Evolutionary conservation across 2,888 invertebrate genomes (phyloP).

Genomic region (Thymelicus sylvestris): DNA sequence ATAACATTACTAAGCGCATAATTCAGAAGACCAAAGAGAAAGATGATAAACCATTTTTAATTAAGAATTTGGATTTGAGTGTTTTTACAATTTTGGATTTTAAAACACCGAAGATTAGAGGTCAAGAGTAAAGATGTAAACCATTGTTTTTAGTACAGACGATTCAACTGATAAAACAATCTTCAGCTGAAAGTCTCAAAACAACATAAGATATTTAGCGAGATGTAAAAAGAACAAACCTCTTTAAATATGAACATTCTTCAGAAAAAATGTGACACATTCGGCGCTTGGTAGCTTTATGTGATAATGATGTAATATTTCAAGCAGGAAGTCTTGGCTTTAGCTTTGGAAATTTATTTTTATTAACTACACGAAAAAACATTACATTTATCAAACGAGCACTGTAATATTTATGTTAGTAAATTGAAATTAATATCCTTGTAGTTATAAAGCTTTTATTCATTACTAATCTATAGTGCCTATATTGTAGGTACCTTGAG

Average conservation of each 20-base stretch:
- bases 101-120: slow-evolving; percentile 23
- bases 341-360: slow-evolving; percentile 50
- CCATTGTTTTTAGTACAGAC: background rate
- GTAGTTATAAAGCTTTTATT: no score
- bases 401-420: background rate
- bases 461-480: no score
- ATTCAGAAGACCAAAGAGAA: background rate
- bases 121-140: slow-evolving; percentile 11
- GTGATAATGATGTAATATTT: slow-evolving; percentile 53
- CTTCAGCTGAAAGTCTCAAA: background rate
- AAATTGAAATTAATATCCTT: no score
- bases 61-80: slow-evolving; percentile 8
- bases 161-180: slow-evolving; percentile 1
- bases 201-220: background rate
- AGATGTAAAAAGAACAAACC: slow-evolving; percentile 11
- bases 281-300: slow-evolving; percentile 43
- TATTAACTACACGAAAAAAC: slow-evolving; percentile 42
- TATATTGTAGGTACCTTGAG: no score
- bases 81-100: slow-evolving; percentile 16
- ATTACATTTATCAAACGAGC: slow-evolving; percentile 12
- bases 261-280: slow-evolving; percentile 38
- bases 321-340: slow-evolving; percentile 52
- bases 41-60: slow-evolving; percentile 21
- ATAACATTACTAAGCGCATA: slow-evolving; percentile 7
- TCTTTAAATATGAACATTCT: slow-evolving; percentile 29